Evolutionary conservation across 2,888 invertebrate species (phyloP), one percentile per base, ranked within the genome.

Genomic region (Iphiclides podalirius): DNA sequence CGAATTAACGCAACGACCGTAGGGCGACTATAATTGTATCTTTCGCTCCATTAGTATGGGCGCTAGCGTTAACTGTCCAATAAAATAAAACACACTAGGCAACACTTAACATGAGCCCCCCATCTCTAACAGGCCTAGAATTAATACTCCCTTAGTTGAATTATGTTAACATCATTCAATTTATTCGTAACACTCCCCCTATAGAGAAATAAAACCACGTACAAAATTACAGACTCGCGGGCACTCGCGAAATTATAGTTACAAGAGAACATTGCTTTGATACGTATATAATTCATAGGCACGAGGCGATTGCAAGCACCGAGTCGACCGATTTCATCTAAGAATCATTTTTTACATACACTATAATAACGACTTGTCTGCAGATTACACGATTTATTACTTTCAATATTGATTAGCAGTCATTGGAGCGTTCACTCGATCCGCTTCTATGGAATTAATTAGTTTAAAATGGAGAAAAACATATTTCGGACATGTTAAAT

Each of bases 231-330:
- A 36, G 14, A 6, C 6, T 20, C 20, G 6, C 14, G 11, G 28
- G 11, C 13, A 13, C 9, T 4, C 14, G 1, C 9, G 14, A 17
- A 38, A 31, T 28, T 17, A 31, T n/a, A 12, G 2, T 28, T 15
- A 23, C 6, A 20, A 11, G n/a, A 43, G 36, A 28, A 35, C 26
- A 40, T 47, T 39, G 31, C 31, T 28, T 36, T 20, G 4, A 20
- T 42, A 47, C 41, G 17, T 33, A 26, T 36, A 41, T 34, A 11
- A 14, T 31, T 14, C 4, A 9, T 20, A 39, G 26, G 33, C 20
- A 38, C 42, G 17, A 38, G 33, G 12, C 31, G 11, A 44, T 26
- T 28, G 15, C 31, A 31, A 44, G 15, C 36, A 45, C 45, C 37
- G n/a, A 45, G 38, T 28, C 17, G 31, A 31, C 31, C 4, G 11